Percentiles rank a stretch among this genome's conserved stretches.
Evolutionary conservation across 1,140 invertebrate genomes (phyloP).

Genomic region (Caenorhabditis briggsae): DNA sequence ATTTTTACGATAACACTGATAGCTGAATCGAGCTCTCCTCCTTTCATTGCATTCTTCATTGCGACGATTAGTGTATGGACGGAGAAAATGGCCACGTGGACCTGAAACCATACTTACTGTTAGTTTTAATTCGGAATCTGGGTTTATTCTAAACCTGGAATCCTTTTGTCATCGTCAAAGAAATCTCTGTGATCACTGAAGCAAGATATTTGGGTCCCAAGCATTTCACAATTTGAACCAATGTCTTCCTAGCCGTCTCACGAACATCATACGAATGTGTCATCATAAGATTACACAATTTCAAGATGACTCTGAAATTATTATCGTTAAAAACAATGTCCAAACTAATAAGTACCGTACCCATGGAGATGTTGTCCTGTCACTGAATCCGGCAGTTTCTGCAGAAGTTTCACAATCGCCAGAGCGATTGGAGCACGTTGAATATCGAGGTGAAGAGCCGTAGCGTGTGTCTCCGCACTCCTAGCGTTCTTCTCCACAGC

Average conservation of each 20-base stretch:
- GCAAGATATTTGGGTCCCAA: slow-evolving; percentile 88
- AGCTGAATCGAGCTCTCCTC: slow-evolving; percentile 85
- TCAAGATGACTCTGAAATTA: slow-evolving; percentile 86
- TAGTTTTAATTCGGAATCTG: not conserved
- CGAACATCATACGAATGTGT: slow-evolving; percentile 90
- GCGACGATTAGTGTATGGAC: slow-evolving; percentile 86
- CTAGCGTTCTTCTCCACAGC: slow-evolving; percentile 68
- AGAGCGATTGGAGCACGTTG: slow-evolving; percentile 90
- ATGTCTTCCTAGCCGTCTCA: slow-evolving; percentile 84
- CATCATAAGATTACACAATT: slow-evolving; percentile 89
- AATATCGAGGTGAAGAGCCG: slow-evolving; percentile 87
- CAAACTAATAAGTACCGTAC: slow-evolving; percentile 80
- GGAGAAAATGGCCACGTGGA: slow-evolving; percentile 91
- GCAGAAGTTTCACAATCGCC: slow-evolving; percentile 90
- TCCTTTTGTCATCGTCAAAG: slow-evolving; percentile 86
- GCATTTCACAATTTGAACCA: slow-evolving; percentile 88
- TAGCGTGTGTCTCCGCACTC: slow-evolving; percentile 68
- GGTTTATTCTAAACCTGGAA: slow-evolving; percentile 82
- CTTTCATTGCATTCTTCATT: slow-evolving; percentile 82
- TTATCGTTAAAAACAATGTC: slow-evolving; percentile 55
- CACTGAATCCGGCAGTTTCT: slow-evolving; percentile 85
- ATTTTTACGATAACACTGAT: slow-evolving; percentile 86
- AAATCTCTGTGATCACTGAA: slow-evolving; percentile 86
- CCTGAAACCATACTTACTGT: slow-evolving; percentile 75
- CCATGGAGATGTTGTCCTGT: slow-evolving; percentile 86